A percentile compares a stretch with the other conserved stretches of the same genome.
phyloP scores from a whole-genome alignment of 2,888 invertebrate species.

The Andrena trimmerana region DNA sequence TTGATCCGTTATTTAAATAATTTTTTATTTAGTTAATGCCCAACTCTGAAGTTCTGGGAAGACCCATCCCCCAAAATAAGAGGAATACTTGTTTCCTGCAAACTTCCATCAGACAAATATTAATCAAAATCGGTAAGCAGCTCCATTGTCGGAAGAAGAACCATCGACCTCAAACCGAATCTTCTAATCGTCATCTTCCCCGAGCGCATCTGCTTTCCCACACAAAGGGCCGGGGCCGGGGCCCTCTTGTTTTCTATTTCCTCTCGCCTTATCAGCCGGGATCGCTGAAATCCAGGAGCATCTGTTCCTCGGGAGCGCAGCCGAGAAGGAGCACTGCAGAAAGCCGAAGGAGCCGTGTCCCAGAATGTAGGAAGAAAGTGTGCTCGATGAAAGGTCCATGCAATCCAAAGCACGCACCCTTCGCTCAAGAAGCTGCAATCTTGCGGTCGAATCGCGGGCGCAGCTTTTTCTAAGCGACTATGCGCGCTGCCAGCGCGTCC shows the following conservation, averaged over 20 bases:
- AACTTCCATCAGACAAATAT: no score
- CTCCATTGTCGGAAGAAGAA: neutral
- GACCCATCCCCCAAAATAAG: no score
- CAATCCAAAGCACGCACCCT: constrained; percentile 66
- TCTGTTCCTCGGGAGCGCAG: constrained; percentile 55
- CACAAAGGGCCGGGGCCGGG: constrained; percentile 26
- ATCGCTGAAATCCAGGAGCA: constrained; percentile 70
- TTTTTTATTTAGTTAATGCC: no score
- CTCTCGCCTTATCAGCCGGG: constrained; percentile 59
- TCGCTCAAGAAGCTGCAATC: constrained; percentile 67
- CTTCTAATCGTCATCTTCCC: constrained; percentile 33
- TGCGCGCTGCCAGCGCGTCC: constrained; percentile 33
- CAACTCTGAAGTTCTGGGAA: no score
- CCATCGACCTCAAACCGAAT: constrained; percentile 13
- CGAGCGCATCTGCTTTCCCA: constrained; percentile 54
- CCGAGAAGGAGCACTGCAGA: constrained; percentile 20
- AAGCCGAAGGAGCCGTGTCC: constrained; percentile 33
- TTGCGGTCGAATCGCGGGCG: constrained; percentile 67
- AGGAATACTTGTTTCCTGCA: no score
- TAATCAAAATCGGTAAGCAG: neutral
- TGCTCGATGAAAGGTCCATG: constrained; percentile 28
- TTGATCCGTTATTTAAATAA: no score
- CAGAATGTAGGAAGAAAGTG: constrained; percentile 3
- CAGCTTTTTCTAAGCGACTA: constrained; percentile 39
- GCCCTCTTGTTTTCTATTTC: constrained; percentile 64